Base-by-base conservation (phyloP, 2,888 invertebrate species). In the Hypolimnas misippus region DNA sequence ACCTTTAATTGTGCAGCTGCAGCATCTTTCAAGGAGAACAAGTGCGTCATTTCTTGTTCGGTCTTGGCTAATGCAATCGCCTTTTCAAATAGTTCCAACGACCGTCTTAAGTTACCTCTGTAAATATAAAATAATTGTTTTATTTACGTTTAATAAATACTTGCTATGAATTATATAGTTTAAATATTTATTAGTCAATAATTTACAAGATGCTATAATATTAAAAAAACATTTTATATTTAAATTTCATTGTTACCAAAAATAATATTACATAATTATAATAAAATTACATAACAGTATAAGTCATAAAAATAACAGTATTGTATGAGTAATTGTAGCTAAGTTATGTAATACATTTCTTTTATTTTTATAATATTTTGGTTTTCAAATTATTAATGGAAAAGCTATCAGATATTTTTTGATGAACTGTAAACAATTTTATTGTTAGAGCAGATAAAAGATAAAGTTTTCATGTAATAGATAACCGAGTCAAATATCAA, bases 11-110 rank as follows among this genome's bases (percentile, higher is more conserved):
- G 98, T 29, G 98, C 97, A 71, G 95, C 94, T 8, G 98, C 98
- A 16, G 98, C 98, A 87, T 98, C 97, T 76, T 96, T 94, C 70
- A 99, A 87, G 1, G 98, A 96, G 84, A 96, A 98, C 78, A 98
- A 92, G 83, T 98, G 98, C 29, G 96, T 95, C 94, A 98, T 94
- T 92, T 99, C 98, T 73, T 95, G 93, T 85, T 96, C 96, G 14
- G 97, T 97, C 82, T 97, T 96, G 46, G 97, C 96, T 71, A 97
- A 89, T 60, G 94, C 93, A 68, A 99, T 94, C 35, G 98, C 98
- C 82, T 96, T 97, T 76, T 98, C 96, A 83, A 98, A 98, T 62
- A 97, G 90, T 71, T 95, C 95, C 70, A 98, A 94, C 2, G 98
- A 98, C 74, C 95, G 93, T 62, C 94, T 93, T 70, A 98, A 90